Percentiles rank a stretch among this genome's conserved stretches.
These are phyloP conservation scores for Haliclona indistincta DNA, from an alignment of 37 sponge, comb jelly and placozoan species.

Conservation along the genomic window DNA sequence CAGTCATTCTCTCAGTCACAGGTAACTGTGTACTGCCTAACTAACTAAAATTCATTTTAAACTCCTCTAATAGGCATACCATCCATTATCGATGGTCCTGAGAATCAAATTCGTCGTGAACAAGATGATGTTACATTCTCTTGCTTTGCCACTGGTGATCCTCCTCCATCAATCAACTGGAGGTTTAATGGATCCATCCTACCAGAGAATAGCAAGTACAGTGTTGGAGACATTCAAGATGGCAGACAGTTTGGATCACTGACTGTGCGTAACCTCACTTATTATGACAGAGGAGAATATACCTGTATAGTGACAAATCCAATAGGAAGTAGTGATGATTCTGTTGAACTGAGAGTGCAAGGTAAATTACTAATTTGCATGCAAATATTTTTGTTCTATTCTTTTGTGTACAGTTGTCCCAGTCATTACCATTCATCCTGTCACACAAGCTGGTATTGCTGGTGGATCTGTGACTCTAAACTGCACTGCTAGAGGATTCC, in stretches of 20 bases:
- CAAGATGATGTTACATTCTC: neutral
- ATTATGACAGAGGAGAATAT: conserved; percentile 4
- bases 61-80: neutral
- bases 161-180: neutral
- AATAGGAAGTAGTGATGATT: neutral
- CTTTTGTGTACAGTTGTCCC: neutral
- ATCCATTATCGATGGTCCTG: neutral
- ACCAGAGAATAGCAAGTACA: neutral
- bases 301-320: neutral
- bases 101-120: neutral
- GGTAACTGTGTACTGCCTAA: no score
- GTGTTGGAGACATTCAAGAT: conserved; percentile 2
- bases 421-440: neutral
- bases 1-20: neutral
- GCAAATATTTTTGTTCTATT: neutral
- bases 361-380: neutral
- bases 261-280: neutral
- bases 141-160: conserved; percentile 11
- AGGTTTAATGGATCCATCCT: neutral
- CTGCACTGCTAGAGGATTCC: conserved; percentile 3
- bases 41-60: no score
- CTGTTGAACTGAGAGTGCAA: neutral
- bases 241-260: conserved; percentile 4
- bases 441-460: conserved; percentile 1
- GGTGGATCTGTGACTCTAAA: neutral